Conservation (phyloP, 2,888 invertebrate species). For the Margaritifera margaritifera region DNA sequence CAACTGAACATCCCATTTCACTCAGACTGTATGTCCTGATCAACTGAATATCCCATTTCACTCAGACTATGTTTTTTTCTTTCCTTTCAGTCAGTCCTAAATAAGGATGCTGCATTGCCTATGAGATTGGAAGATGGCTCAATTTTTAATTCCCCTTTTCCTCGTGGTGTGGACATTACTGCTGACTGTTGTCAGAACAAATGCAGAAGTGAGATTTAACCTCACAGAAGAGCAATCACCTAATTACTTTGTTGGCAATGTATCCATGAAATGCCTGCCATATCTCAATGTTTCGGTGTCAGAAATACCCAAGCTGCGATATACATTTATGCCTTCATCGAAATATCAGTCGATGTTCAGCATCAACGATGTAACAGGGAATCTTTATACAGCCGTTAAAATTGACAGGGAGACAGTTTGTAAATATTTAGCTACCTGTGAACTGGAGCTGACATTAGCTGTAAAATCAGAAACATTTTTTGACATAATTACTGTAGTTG, state of each 20-base stretch:
- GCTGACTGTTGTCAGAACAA: no score
- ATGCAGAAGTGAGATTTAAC: conserved; percentile 5
- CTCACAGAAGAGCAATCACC: conserved; percentile 15
- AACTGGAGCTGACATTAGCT: conserved; percentile 20
- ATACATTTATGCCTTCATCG: conserved; percentile 1
- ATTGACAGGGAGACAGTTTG: conserved; percentile 35
- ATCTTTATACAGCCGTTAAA: conserved; percentile 25
- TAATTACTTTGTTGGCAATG: conserved; percentile 14
- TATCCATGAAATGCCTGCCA: conserved; percentile 8
- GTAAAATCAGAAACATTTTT: conserved; percentile 22
- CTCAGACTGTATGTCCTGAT: no score
- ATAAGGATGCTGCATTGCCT: no score
- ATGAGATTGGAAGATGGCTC: no score
- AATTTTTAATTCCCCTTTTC: no score
- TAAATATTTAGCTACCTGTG: conserved; percentile 23
- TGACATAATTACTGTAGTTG: conserved; percentile 38
- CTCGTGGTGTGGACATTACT: no score
- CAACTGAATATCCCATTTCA: no score
- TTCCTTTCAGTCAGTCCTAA: no score
- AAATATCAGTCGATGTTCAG: conserved; percentile 23
- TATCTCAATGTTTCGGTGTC: no score
- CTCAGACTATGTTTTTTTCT: no score
- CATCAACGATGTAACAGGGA: conserved; percentile 22
- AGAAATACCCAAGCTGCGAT: conserved; percentile 3
- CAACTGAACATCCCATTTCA: no score